Base-by-base conservation (phyloP, 2,888 invertebrate genomes). In the Andricus curvator region DNA sequence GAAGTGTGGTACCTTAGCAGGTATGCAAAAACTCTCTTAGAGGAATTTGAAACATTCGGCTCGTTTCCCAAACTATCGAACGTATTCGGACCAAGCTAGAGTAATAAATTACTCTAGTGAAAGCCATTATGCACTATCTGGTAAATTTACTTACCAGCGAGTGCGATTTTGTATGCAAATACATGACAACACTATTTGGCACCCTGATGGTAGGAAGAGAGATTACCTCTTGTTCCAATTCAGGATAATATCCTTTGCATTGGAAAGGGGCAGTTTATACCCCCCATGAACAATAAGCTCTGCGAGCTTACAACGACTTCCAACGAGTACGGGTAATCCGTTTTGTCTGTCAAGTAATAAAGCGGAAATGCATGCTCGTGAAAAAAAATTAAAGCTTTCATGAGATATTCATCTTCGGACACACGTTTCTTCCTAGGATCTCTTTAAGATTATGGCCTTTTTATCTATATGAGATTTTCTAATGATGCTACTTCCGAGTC, bases 161-260 rank as follows among this genome's bases (percentile, higher is more conserved):
- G 64, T 62, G 62, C 22, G 64, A 77, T 77, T 44, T 77, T 60
- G 62, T 77, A 77, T 60, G 76, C 37, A 77, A 77, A 41, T 60
- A 64, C 77, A 77, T 62, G 62, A 64, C 77, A 77, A 44, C 20
- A 62, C 41, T 48, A 64, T 44, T 77, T 62, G 77, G 62, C 77
- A 44, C 44, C n/a, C 48, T 77, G 48, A 77, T 64, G 64, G 77
- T 25, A 41, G n/a, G 29, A 8, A 65, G 64, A 48, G 64, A 77
- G 44, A 77, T 77, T 64, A 77, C 77, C 25, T 60, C 77, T 77
- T 64, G 77, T 77, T 77, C n/a, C 62, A 77, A 64, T 77, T 44
- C 64, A 41, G 64, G 64, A 44, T 65, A 77, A 77, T 77, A 48
- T 37, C 56, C 33, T 37, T 51, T 56, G 37, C n/a, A 56, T 22